Base-by-base conservation (phyloP, 2,888 invertebrate genomes). In the Leptopilina myrica region DNA sequence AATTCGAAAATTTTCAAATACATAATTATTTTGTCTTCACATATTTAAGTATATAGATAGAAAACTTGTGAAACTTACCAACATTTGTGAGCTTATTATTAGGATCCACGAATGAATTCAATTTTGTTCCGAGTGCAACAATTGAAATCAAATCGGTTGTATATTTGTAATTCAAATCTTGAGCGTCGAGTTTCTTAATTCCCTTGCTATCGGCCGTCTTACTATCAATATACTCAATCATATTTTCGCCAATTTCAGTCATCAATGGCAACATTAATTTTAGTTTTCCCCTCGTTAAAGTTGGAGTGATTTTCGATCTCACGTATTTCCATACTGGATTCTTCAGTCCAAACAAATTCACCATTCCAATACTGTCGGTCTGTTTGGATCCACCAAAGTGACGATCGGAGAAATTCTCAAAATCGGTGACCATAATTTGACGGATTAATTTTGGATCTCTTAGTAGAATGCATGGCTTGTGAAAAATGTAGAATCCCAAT, bases 241-340 rank as follows among this genome's bases (percentile, higher is more conserved):
- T 89, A 0, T 90, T 88, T 1, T 86, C 65, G 0, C 91, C 90
- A 46, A 91, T 92, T 67, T 92, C 91, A 59, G 89, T 84, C 87
- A 93, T 92, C 49, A 93, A 88, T 0, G 91, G 91, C 43, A 93
- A 91, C 93, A 94, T 93, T 64, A 87, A 89, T 85, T 92, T 94
- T 78, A 94, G 88, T 87, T 94, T 94, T 26, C 93, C 93, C 1
- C 92, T 92, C 0, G 94, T 93, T 85, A 94, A 93, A 0, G 93
- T 92, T 0, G 94, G 94, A 0, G 93, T 92, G 49, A 94, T 87
- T 82, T 93, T 93, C 0, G 91, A 85, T 40, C 94, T 89, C 15
- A 93, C 85, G 56, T 89, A 89, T 84, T 92, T 93, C 94, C 94
- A 94, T 1, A 92, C 91, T 0, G 92, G 92, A 78, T 93, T 93